phyloP scores from a whole-genome alignment of 2,888 invertebrate genomes.

The Brachynemurus nebulosus region DNA sequence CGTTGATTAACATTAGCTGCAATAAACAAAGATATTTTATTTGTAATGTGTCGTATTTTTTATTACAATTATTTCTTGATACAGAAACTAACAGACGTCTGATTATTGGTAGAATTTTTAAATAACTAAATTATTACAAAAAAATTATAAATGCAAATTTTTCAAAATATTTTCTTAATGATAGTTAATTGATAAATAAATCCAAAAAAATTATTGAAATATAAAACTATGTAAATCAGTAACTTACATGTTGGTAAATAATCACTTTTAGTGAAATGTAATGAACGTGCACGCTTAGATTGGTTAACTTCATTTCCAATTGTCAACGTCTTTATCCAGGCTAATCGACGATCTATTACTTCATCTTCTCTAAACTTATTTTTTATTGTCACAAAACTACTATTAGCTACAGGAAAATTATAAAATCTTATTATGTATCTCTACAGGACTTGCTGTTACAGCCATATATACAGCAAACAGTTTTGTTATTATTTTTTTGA shows the following conservation, averaged over 20 bases:
- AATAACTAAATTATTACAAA: not conserved
- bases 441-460: not conserved
- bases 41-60: not conserved
- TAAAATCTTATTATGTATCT: not conserved
- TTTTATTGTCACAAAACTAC: not conserved
- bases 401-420: not conserved
- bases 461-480: not conserved
- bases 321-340: not conserved
- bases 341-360: constrained; percentile 1
- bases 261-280: not conserved
- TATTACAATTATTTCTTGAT: not conserved
- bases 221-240: not conserved
- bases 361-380: not conserved
- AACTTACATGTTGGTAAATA: not conserved
- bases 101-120: not conserved
- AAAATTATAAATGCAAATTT: not conserved
- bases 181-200: not conserved
- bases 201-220: not conserved
- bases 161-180: not conserved
- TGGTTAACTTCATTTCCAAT: constrained; percentile 1
- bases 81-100: not conserved
- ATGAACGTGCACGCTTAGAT: not conserved
- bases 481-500: not conserved
- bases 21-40: not conserved
- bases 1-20: not conserved